Evolutionary conservation across 2,888 invertebrate species (phyloP).

Genomic region (Panorpa germanica): DNA sequence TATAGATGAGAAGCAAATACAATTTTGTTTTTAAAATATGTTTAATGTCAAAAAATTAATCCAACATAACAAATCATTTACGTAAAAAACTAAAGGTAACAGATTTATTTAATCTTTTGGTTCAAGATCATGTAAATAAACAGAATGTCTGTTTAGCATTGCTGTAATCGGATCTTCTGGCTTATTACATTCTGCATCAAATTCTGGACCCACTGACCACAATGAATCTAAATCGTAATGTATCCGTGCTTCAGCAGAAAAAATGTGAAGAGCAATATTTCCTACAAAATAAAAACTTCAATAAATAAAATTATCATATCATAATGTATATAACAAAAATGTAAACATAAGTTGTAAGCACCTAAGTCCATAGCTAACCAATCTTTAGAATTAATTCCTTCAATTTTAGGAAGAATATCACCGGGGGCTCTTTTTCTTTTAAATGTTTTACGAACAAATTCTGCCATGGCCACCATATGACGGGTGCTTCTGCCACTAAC

Average conservation of each 20-base stretch:
- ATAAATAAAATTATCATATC: slow-evolving; percentile 5
- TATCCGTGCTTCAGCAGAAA: slow-evolving; percentile 46
- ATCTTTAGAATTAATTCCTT: slow-evolving; percentile 54
- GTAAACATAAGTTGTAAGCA: slow-evolving; percentile 18
- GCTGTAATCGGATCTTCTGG: slow-evolving; percentile 36
- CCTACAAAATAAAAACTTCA: slow-evolving; percentile 33
- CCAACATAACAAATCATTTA: background rate
- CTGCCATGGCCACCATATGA: slow-evolving; percentile 55
- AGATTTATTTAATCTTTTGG: slow-evolving; percentile 26
- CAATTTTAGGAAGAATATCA: slow-evolving; percentile 55
- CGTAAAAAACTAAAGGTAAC: background rate
- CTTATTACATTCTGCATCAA: slow-evolving; percentile 48
- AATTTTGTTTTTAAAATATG: too few relatives aligned
- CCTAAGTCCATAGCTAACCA: slow-evolving; percentile 89
- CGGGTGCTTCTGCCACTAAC: slow-evolving; percentile 53
- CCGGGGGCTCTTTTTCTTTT: slow-evolving; percentile 43
- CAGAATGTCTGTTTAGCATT: slow-evolving; percentile 45
- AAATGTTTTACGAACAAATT: slow-evolving; percentile 55
- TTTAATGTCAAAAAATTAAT: background rate
- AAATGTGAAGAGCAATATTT: slow-evolving; percentile 81
- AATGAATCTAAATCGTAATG: slow-evolving; percentile 77
- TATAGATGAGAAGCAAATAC: too few relatives aligned
- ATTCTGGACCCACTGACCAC: slow-evolving; percentile 74
- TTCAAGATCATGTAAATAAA: slow-evolving; percentile 40
- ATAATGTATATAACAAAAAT: slow-evolving; percentile 3